phyloP scores from a whole-genome alignment of 2,113 vertebrate genomes.

The Xenus cinereus region DNA sequence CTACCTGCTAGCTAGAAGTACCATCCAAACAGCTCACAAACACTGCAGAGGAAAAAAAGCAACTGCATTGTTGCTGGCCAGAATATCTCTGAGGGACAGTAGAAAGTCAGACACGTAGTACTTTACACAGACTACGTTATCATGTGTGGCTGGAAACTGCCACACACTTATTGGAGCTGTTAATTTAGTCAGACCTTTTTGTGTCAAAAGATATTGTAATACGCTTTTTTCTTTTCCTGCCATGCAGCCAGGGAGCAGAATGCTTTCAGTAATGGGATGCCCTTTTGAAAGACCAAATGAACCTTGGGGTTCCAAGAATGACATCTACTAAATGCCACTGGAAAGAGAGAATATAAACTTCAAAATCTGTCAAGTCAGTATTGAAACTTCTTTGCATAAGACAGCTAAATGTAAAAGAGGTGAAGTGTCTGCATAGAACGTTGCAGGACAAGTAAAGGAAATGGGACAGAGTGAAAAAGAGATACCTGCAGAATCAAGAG shows the following conservation, averaged over 20 bases:
- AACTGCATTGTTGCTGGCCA: not conserved
- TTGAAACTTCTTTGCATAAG: not conserved
- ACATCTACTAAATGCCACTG: not conserved
- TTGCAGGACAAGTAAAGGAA: not conserved
- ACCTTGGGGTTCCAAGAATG: not conserved
- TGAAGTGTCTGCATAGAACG: not conserved
- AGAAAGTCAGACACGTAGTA: fast-evolving
- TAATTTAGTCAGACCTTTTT: not conserved
- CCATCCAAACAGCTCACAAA: not conserved
- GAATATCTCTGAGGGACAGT: not conserved
- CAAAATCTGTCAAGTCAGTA: not conserved
- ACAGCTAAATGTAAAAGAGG: not conserved
- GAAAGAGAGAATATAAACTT: not conserved
- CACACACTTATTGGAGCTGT: not conserved
- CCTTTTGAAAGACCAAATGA: not conserved
- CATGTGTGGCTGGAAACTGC: not conserved
- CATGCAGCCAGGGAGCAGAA: not conserved
- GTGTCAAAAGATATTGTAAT: not conserved
- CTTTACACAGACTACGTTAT: not conserved
- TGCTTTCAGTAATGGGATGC: not conserved
- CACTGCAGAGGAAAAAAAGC: not conserved
- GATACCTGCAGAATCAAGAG: not conserved
- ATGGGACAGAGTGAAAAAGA: not conserved
- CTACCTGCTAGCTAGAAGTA: not conserved
- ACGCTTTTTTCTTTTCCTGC: not conserved